A percentile compares a stretch with the other conserved stretches of the same genome.
Conservation (phyloP, 2,797 vertebrate species). For the Microchirus variegatus region DNA sequence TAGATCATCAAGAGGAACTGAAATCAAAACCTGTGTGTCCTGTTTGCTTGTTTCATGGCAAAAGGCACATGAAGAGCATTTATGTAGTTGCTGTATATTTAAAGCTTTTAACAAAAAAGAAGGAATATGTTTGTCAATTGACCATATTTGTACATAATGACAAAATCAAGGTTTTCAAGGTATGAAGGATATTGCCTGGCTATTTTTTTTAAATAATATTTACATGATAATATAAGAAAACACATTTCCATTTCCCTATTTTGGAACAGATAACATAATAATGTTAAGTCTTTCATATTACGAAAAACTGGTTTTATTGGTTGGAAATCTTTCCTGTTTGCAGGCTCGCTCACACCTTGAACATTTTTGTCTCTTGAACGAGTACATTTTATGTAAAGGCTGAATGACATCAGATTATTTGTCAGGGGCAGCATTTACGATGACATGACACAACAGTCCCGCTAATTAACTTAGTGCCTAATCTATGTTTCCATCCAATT, state of each 20-base stretch:
- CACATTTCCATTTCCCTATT: no score
- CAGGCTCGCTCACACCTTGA: no score
- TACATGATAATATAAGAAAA: no score
- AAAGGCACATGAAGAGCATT: constrained; percentile 15
- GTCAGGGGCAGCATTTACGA: constrained; percentile 8
- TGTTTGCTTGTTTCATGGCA: constrained; percentile 30
- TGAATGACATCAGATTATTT: constrained; percentile 8
- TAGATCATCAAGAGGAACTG: constrained; percentile 40
- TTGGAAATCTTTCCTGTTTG: no score
- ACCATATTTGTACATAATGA: no score
- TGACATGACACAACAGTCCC: background rate
- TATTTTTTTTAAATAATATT: no score
- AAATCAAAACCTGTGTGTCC: constrained; percentile 49
- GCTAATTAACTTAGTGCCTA: constrained; percentile 38
- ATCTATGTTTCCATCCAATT: constrained; percentile 43
- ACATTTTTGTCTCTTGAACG: background rate
- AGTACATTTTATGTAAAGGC: background rate
- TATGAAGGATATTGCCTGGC: no score
- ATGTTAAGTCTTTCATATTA: no score
- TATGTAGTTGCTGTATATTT: constrained; percentile 3
- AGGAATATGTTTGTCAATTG: background rate
- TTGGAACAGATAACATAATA: no score
- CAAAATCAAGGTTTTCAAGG: no score
- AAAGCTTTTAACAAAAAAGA: background rate
- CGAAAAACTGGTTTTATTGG: no score